Evolutionary conservation across 2,113 vertebrate species (phyloP).

Genomic region (Gymnarchus niloticus): DNA sequence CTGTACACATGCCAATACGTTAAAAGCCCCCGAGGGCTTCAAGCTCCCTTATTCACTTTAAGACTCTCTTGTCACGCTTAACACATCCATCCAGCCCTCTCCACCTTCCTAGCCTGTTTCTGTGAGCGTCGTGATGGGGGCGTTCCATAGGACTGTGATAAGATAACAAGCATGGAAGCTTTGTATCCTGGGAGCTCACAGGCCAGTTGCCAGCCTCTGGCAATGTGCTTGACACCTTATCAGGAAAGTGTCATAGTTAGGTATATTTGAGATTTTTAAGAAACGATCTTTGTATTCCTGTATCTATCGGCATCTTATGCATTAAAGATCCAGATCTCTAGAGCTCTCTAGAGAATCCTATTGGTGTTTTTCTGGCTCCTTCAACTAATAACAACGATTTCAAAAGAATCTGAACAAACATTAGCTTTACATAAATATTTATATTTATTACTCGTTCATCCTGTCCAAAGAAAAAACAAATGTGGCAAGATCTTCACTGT

Average conservation of each 20-base stretch:
- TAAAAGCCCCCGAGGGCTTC: background rate
- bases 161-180: background rate
- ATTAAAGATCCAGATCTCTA: background rate
- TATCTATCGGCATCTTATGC: background rate
- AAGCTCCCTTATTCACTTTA: background rate
- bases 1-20: background rate
- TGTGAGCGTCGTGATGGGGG: background rate
- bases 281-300: background rate
- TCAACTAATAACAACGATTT: background rate
- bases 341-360: background rate
- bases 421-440: no score
- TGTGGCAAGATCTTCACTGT: background rate
- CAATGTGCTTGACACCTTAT: background rate
- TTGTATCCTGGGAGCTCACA: background rate
- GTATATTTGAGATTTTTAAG: background rate
- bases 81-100: background rate
- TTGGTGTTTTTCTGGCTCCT: background rate
- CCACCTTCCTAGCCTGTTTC: background rate
- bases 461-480: background rate
- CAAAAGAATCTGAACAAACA: background rate
- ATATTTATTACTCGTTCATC: background rate
- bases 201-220: background rate
- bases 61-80: background rate
- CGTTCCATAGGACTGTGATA: background rate
- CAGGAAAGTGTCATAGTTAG: background rate